A percentile compares a stretch with the other conserved stretches of the same genome.
These are phyloP conservation scores for Poeciliopsis gracilis DNA, from an alignment of 2,797 vertebrate genomes.

Conservation along the genomic window DNA sequence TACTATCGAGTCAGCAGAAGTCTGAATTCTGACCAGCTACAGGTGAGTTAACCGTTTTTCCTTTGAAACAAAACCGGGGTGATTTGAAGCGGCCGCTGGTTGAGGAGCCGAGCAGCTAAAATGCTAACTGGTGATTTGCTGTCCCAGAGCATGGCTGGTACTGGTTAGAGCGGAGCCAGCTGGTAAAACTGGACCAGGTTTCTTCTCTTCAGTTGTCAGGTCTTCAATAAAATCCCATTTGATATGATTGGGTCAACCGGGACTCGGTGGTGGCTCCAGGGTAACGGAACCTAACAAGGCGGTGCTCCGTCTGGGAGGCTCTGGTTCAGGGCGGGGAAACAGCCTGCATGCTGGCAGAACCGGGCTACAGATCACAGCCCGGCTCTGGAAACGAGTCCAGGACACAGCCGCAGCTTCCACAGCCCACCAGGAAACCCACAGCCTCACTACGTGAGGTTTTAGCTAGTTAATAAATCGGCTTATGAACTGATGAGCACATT, in stretches of 20 bases:
- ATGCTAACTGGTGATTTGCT: slow-evolving; percentile 35
- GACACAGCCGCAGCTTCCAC: too few species aligned
- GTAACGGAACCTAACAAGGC: slow-evolving; percentile 26
- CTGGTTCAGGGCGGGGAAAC: slow-evolving; percentile 56
- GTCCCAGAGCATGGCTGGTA: neutral
- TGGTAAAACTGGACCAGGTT: neutral
- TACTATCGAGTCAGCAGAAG: neutral
- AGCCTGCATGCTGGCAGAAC: neutral
- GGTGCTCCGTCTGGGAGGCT: slow-evolving; percentile 1
- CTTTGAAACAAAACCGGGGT: neutral
- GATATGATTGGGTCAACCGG: neutral
- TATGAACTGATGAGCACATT: neutral
- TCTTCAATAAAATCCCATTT: neutral
- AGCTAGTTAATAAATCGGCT: neutral
- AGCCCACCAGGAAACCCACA: neutral
- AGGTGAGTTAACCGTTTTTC: slow-evolving; percentile 43
- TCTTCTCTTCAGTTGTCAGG: neutral
- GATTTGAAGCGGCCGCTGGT: neutral
- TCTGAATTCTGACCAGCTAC: neutral
- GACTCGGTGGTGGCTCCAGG: neutral
- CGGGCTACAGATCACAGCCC: neutral
- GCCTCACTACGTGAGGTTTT: neutral
- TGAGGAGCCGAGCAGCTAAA: neutral
- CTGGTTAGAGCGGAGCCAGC: neutral
- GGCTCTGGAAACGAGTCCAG: neutral